These are phyloP conservation scores for Micromussa lordhowensis DNA, from an alignment of 92 coral and sea anemone species.

Conservation along the genomic window DNA sequence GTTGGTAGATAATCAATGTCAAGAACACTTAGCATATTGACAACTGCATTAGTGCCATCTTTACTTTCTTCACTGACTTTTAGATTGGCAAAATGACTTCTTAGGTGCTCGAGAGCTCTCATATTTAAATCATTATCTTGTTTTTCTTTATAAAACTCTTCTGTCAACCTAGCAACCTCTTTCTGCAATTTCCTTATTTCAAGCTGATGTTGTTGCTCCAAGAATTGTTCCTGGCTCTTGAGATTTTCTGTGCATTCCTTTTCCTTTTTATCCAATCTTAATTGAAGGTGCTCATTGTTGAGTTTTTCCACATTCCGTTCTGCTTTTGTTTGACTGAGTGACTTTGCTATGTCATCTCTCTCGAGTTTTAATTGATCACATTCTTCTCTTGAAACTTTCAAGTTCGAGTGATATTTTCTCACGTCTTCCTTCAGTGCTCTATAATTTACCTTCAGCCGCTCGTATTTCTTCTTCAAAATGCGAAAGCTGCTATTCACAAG, in stretches of 20 bases:
- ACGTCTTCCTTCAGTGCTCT: conserved; percentile 92
- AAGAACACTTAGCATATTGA: conserved; percentile 63
- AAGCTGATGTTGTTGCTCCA: conserved; percentile 71
- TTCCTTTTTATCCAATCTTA: conserved; percentile 55
- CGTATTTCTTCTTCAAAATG: conserved; percentile 74
- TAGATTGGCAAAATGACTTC: conserved; percentile 81
- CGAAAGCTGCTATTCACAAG: conserved; percentile 53
- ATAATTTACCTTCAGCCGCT: conserved; percentile 80
- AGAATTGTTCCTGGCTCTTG: conserved; percentile 49
- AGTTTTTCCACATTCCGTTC: conserved; percentile 68
- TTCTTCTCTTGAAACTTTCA: conserved; percentile 66
- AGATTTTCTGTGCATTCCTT: conserved; percentile 52
- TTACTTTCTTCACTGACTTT: conserved; percentile 40
- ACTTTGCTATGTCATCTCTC: conserved; percentile 44
- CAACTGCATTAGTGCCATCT: background rate
- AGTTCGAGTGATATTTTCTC: conserved; percentile 62
- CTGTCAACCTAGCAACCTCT: conserved; percentile 55
- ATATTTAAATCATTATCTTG: conserved; percentile 79
- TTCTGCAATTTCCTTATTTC: conserved; percentile 59
- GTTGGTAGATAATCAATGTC: conserved; percentile 74
- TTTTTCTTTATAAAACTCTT: conserved; percentile 68
- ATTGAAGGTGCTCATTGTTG: conserved; percentile 60
- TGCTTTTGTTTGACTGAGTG: conserved; percentile 45
- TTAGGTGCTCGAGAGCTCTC: conserved; percentile 86
- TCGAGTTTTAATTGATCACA: conserved; percentile 57